These are phyloP conservation scores for Acrocephalus scirpaceus DNA, from an alignment of 2,797 vertebrate genomes.

Conservation along the genomic window DNA sequence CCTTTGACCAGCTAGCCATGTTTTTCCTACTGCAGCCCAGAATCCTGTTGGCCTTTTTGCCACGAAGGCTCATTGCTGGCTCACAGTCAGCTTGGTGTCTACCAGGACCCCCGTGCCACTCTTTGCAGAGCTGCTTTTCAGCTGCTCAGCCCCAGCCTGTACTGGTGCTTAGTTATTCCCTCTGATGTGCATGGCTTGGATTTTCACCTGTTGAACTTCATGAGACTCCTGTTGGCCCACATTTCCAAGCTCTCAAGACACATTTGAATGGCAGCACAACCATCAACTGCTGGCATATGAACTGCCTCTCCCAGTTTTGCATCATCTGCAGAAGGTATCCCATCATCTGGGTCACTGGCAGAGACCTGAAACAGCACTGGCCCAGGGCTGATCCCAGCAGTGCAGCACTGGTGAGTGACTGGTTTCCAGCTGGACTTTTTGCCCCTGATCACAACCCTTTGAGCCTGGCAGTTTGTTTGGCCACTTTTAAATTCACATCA, in stretches of 20 bases:
- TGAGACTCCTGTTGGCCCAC: not conserved
- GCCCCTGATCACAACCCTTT: not conserved
- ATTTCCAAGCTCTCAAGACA: not conserved
- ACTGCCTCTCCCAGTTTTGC: not conserved
- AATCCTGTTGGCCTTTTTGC: not conserved
- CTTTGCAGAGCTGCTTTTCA: not conserved
- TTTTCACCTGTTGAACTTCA: not conserved
- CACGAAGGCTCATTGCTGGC: not conserved
- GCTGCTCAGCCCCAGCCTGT: not conserved
- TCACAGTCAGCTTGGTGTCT: not conserved
- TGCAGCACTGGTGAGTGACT: not conserved
- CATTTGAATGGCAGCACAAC: not conserved
- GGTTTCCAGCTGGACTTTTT: not conserved
- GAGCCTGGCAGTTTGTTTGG: not conserved
- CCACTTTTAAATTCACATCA: not conserved
- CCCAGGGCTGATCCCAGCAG: not conserved
- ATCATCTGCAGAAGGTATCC: not conserved
- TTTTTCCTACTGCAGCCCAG: not conserved
- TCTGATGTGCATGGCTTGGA: not conserved
- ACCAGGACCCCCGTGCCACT: not conserved
- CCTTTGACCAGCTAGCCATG: not conserved
- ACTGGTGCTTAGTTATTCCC: not conserved
- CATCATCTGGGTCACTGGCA: not conserved
- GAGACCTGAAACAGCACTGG: not conserved
- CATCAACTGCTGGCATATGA: not conserved